Percentiles rank a stretch among this genome's conserved stretches.
Conservation (phyloP, 64 coral and sea anemone species). For the Orbicella faveolata region DNA sequence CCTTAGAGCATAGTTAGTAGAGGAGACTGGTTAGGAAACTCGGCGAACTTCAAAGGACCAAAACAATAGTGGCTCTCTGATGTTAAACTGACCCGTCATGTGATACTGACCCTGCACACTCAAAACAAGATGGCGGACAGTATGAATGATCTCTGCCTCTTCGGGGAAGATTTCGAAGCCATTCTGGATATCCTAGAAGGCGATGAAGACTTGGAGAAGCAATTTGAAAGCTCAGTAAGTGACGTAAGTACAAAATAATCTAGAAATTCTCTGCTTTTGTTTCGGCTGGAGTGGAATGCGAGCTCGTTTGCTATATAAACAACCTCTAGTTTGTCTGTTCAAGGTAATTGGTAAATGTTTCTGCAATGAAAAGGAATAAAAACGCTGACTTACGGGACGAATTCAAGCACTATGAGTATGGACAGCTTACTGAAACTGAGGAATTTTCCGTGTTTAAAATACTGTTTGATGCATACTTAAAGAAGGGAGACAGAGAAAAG, state of each 20-base stretch:
- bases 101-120: conserved; percentile 56
- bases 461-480: conserved; percentile 28
- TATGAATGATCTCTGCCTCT: conserved; percentile 43
- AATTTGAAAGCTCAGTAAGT: conserved; percentile 37
- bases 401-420: conserved; percentile 15
- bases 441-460: conserved; percentile 30
- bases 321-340: too few relatives aligned
- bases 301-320: too few relatives aligned
- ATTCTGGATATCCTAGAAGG: conserved; percentile 53
- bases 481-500: conserved; percentile 41
- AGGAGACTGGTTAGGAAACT: conserved; percentile 61
- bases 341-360: background rate
- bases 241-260: conserved; percentile 33
- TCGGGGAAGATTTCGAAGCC: conserved; percentile 56
- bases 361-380: background rate
- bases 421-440: conserved; percentile 1
- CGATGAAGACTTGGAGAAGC: conserved; percentile 27
- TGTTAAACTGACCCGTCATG: conserved; percentile 53
- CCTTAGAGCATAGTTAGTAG: conserved; percentile 51
- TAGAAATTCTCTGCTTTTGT: background rate
- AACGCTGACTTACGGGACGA: conserved; percentile 3
- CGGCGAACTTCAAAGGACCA: conserved; percentile 48
- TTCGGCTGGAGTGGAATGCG: background rate
- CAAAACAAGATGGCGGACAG: conserved; percentile 46
- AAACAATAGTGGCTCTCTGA: conserved; percentile 38